phyloP scores from a whole-genome alignment of 2,113 vertebrate species.

The Lepus timidus region DNA sequence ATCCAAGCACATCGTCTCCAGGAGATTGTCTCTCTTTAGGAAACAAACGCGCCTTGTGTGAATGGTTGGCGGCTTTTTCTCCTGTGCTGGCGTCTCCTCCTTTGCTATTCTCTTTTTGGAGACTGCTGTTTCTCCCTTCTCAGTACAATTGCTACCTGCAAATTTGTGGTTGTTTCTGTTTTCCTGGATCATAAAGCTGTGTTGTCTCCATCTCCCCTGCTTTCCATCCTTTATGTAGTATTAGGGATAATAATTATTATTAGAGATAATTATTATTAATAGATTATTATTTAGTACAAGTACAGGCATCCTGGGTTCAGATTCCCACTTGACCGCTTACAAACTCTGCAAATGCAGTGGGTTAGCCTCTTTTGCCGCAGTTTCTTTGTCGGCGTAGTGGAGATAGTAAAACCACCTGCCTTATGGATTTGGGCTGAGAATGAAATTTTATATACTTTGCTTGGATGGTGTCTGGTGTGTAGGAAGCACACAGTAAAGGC shows the following conservation, averaged over 20 bases:
- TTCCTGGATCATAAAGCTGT: background rate
- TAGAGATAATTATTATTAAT: background rate
- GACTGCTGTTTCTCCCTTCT: slow-evolving; percentile 4
- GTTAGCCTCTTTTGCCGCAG: background rate
- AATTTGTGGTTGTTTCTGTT: background rate
- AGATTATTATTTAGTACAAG: background rate
- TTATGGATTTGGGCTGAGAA: background rate
- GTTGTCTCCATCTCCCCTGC: background rate
- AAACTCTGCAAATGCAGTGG: background rate
- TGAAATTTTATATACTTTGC: background rate
- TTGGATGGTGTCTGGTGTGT: background rate
- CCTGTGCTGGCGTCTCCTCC: slow-evolving; percentile 2
- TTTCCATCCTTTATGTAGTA: slow-evolving; percentile 28
- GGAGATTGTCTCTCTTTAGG: slow-evolving; percentile 50
- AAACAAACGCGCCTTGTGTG: slow-evolving; percentile 46
- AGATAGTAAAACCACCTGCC: background rate
- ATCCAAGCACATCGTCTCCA: slow-evolving; percentile 31
- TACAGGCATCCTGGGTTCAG: slow-evolving; percentile 20
- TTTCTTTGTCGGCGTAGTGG: slow-evolving; percentile 44
- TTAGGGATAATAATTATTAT: background rate
- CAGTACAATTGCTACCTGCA: background rate
- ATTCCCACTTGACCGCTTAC: background rate
- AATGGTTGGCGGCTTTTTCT: slow-evolving; percentile 48
- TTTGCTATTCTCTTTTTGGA: background rate
- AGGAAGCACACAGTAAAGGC: slow-evolving; percentile 5